Base-by-base conservation (phyloP, 2,888 invertebrate genomes). In the Thymelicus acteon region DNA sequence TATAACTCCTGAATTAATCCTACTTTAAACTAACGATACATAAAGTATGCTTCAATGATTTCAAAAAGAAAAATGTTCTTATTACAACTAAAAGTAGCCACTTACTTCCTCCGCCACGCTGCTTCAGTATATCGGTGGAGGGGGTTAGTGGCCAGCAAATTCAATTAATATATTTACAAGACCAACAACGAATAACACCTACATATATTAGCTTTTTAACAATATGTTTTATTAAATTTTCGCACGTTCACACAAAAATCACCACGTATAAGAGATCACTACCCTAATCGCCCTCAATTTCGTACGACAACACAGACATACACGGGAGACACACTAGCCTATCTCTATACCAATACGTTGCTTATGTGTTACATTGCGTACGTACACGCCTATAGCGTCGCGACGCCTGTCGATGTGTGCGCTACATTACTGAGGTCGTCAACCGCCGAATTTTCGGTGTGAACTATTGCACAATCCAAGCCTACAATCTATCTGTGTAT, bases 391-490 rank as follows among this genome's bases (percentile, higher is more conserved):
- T 76, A 76, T 77, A 75, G 72, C 75, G 76, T 76, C 74, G 75
- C 61, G 73, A 65, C 61, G 66, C 58, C 57, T 71, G 49, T 57
- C 13, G 7, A 19, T 60, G 72, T 77, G 78, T 79, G 79, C 74
- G 80, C 74, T 73, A 74, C 77, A 74, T 78, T 75, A 76, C 76
- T 63, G 72, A 78, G 84, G 82, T 81, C 84, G 77, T 65, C 79
- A 82, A 84, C 84, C 85, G 80, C 80, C 84, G 78, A 84, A 84
- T 76, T 82, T 84, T 83, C 78, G 81, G 78, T 83, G 81, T 80
- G 81, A 82, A 80, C 80, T 81, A 81, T 85, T 85, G 85, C 84
- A 82, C 83, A 85, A 85, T 76, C 67, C 73, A 72, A 19, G 66
- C 61, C 54, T 52, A 60, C 40, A 60, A 54, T 58, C 49, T 57